Base-by-base conservation (phyloP, 1,140 invertebrate genomes). In the Himalopsyche phryganea region DNA sequence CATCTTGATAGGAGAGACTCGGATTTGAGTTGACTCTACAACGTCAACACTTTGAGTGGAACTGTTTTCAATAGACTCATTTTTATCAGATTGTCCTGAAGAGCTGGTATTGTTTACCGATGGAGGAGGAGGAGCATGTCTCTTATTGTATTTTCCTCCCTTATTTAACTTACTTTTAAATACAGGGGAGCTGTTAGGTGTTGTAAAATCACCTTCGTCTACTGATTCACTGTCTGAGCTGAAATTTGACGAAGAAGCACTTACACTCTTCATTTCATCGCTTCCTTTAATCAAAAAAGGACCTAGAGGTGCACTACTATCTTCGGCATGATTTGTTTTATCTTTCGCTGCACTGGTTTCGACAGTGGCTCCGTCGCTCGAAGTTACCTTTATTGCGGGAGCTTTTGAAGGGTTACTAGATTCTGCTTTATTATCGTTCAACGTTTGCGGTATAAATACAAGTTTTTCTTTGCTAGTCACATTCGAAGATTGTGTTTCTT, bases 191-290 rank as follows among this genome's bases (percentile, higher is more conserved):
- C 72, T 68, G 52, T 71, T 71, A 13, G 75, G 76, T n/a, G 76
- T 77, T n/a, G 69, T 71, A 61, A 74, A 78, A 44, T 74, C 75
- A 6, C 68, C 70, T 64, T 78, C 75, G 58, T 73, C 71, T 36
- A 73, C 69, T 52, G 51, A 45, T 40, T 60, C 48, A 18, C 38
- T 44, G 18, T 60, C 61, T 6, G 58, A 61, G 44, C 46, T 65
- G 18, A 61, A 33, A 54, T 51, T 65, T 28, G 54, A 61, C n/a
- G 57, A 52, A 13, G 54, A 60, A 40, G 47, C 58, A 9, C 49
- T 53, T 9, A 47, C 45, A 44, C 49, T 56, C 41, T 45, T 57
- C 10, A 40, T 33, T 44, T 57, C 54, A 23, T 44, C 38, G 19
- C 23, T 42, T 40, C 28, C 42, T 44, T 44, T 57, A 57, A 19